Conservation (phyloP, 1,140 invertebrate species). For the Ceratina japonica region DNA sequence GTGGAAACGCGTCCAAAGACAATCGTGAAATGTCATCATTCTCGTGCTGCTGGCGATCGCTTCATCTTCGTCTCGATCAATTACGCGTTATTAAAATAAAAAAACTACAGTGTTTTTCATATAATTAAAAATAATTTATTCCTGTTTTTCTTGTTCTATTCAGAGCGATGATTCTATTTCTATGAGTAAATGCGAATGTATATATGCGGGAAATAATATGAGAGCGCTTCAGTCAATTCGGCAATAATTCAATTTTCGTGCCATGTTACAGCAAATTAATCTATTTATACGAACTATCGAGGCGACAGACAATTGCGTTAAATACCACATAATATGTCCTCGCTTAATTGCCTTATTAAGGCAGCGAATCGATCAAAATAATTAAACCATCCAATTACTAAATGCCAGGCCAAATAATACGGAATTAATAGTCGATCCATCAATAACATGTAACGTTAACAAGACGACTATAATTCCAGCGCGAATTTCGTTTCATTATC, state of each 20-base stretch:
- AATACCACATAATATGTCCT: constrained; percentile 45
- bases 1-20: constrained; percentile 36
- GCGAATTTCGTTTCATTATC: constrained; percentile 6
- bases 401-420: constrained; percentile 35
- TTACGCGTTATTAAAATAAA: not conserved
- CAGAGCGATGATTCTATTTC: not conserved
- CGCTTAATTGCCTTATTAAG: constrained; percentile 54
- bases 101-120: not conserved
- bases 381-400: constrained; percentile 57
- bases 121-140: too few relatives aligned
- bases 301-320: constrained; percentile 26
- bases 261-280: constrained; percentile 25
- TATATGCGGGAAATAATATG: not conserved
- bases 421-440: constrained; percentile 22
- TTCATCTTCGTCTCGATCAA: not conserved
- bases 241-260: constrained; percentile 2
- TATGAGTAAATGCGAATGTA: not conserved
- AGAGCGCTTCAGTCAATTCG: not conserved
- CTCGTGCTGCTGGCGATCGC: constrained; percentile 20
- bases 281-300: constrained; percentile 36
- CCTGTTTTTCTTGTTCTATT: not conserved
- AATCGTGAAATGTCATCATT: constrained; percentile 30
- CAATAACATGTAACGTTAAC: constrained; percentile 39
- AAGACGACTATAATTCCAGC: constrained; percentile 15
- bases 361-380: constrained; percentile 58